phyloP scores from a whole-genome alignment of 64 coral and sea anemone species.

The Actinia equina region DNA sequence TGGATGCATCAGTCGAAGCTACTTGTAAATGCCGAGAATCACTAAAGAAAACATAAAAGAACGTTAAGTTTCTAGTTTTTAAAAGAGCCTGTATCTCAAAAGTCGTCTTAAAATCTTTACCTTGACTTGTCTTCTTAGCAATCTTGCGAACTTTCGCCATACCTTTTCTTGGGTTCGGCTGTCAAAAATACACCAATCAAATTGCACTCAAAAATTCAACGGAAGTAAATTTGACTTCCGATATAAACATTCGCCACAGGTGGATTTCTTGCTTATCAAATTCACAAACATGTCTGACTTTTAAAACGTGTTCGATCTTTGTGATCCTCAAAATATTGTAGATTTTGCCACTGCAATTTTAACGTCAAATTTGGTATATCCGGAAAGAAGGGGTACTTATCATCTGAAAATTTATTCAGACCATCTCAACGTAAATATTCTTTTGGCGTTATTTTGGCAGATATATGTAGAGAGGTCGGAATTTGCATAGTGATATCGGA shows the following conservation, averaged over 20 bases:
- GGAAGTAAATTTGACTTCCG: conserved; percentile 38
- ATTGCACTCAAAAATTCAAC: conserved; percentile 6
- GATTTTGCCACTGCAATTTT: conserved; percentile 33
- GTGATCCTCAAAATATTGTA: conserved; percentile 26
- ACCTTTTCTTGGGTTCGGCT: no score
- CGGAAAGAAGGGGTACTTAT: not conserved
- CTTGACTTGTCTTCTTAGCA: no score
- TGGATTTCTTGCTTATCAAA: not conserved
- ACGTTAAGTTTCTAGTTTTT: no score
- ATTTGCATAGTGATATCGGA: not conserved
- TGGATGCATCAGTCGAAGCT: no score
- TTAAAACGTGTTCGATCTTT: not conserved
- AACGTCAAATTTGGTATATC: conserved; percentile 16
- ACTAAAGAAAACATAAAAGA: no score
- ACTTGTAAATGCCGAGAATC: no score
- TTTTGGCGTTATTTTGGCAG: conserved; percentile 18
- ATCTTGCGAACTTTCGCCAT: no score
- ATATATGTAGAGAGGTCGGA: conserved; percentile 34
- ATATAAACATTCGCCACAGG: conserved; percentile 29
- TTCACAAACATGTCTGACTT: not conserved
- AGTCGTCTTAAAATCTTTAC: no score
- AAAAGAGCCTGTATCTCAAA: no score
- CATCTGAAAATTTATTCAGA: conserved; percentile 29
- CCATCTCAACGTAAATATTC: conserved; percentile 38
- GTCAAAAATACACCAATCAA: conserved; percentile 12